Conservation (phyloP, 1,140 invertebrate species). For the Sarcophaga bullata region DNA sequence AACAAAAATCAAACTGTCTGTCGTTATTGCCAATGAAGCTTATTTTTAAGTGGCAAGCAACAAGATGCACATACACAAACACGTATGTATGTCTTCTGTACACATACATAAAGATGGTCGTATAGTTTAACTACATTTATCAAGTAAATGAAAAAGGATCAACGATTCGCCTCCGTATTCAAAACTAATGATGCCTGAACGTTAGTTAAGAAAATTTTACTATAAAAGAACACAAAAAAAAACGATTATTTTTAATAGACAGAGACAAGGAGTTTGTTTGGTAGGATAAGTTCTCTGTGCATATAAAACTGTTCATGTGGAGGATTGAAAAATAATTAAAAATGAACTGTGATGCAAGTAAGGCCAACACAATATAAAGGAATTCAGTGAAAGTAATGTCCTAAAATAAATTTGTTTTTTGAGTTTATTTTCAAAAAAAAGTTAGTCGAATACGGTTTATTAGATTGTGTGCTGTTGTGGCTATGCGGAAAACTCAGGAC, state of each 20-base stretch:
- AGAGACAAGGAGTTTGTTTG: neutral
- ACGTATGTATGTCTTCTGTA: neutral
- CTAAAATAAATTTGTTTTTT: too few species aligned
- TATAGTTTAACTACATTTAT: neutral
- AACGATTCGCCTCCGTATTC: neutral
- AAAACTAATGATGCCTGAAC: slow-evolving; percentile 28
- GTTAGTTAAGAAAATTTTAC: slow-evolving; percentile 33
- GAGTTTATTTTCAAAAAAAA: too few species aligned
- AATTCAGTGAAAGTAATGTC: neutral
- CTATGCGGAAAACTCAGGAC: too few species aligned
- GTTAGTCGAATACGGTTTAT: too few species aligned
- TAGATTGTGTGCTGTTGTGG: too few species aligned
- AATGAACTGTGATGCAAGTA: neutral
- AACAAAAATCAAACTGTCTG: neutral
- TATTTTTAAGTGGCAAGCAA: slow-evolving; percentile 24
- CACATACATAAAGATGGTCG: too few species aligned
- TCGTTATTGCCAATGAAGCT: slow-evolving; percentile 30
- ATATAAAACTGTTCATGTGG: neutral
- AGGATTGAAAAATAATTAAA: neutral
- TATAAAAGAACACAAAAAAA: neutral
- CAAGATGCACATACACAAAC: too few species aligned
- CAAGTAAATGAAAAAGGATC: neutral
- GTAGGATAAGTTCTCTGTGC: neutral
- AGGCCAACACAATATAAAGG: neutral
- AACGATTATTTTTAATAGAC: slow-evolving; percentile 3